phyloP scores from a whole-genome alignment of 2,888 invertebrate species.

The Lasius platythorax region DNA sequence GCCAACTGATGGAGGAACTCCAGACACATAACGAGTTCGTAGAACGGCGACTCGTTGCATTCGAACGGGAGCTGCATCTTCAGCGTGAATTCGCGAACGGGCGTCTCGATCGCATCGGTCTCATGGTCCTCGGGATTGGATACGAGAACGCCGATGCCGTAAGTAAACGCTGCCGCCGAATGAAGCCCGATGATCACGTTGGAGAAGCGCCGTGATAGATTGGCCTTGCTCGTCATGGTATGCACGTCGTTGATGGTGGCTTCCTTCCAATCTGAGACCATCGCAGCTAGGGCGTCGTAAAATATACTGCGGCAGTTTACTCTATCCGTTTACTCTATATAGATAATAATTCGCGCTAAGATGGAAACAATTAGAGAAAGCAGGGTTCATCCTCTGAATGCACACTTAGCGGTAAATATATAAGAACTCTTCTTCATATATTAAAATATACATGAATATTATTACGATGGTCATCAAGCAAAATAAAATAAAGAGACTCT shows the following conservation, averaged over 20 bases:
- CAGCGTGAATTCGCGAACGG: slow-evolving; percentile 51
- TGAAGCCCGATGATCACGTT: slow-evolving; percentile 61
- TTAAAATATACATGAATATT: not conserved
- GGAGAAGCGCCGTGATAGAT: slow-evolving; percentile 43
- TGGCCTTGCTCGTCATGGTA: slow-evolving; percentile 56
- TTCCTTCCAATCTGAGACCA: slow-evolving; percentile 59
- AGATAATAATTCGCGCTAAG: slow-evolving; percentile 22
- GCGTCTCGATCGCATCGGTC: slow-evolving; percentile 20
- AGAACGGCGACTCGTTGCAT: slow-evolving; percentile 41
- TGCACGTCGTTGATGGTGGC: not conserved
- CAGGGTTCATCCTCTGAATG: not conserved
- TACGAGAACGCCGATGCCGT: slow-evolving; percentile 21
- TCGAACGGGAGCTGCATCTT: slow-evolving; percentile 64
- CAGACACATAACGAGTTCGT: slow-evolving; percentile 19
- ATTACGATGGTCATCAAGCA: not conserved
- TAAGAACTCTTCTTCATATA: not conserved
- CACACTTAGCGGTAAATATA: not conserved
- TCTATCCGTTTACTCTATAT: slow-evolving; percentile 11
- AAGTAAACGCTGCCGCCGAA: slow-evolving; percentile 13
- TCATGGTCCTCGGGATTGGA: not conserved
- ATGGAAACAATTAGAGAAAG: slow-evolving; percentile 4
- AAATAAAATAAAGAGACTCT: too few relatives aligned
- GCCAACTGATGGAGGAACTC: slow-evolving; percentile 26
- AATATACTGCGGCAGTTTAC: slow-evolving; percentile 50
- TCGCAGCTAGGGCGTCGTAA: slow-evolving; percentile 30